Conservation (phyloP, 2,797 vertebrate genomes). For the Ataeniobius toweri region DNA sequence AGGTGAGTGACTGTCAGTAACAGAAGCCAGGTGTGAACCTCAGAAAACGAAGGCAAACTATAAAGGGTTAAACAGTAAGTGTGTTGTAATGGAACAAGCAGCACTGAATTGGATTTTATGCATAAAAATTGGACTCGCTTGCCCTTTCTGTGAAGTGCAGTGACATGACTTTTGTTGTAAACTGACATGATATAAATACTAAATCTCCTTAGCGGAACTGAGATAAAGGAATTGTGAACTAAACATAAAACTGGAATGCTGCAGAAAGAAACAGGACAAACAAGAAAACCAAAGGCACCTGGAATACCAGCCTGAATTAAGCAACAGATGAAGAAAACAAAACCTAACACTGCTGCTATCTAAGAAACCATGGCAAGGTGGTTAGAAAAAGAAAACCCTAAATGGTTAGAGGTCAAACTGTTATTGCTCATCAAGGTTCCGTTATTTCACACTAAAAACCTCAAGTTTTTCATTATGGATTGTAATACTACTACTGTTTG, state of each 20-base stretch:
- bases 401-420: not conserved
- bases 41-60: not conserved
- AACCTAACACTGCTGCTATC: not conserved
- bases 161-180: not conserved
- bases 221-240: not conserved
- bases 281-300: not conserved
- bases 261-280: not conserved
- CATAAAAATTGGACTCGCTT: not conserved
- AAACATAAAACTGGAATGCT: not conserved
- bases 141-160: not conserved
- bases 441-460: not conserved
- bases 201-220: not conserved
- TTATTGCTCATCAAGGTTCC: not conserved
- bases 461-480: not conserved
- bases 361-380: too few relatives aligned
- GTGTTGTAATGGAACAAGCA: not conserved
- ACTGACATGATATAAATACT: not conserved
- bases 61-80: not conserved
- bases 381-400: too few relatives aligned
- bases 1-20: not conserved
- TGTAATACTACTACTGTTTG: too few relatives aligned
- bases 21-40: not conserved
- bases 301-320: not conserved
- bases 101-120: not conserved
- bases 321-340: not conserved